A percentile compares a stretch with the other conserved stretches of the same genome.
phyloP scores from a whole-genome alignment of 2,888 invertebrate species.

The Athalia rosae region DNA sequence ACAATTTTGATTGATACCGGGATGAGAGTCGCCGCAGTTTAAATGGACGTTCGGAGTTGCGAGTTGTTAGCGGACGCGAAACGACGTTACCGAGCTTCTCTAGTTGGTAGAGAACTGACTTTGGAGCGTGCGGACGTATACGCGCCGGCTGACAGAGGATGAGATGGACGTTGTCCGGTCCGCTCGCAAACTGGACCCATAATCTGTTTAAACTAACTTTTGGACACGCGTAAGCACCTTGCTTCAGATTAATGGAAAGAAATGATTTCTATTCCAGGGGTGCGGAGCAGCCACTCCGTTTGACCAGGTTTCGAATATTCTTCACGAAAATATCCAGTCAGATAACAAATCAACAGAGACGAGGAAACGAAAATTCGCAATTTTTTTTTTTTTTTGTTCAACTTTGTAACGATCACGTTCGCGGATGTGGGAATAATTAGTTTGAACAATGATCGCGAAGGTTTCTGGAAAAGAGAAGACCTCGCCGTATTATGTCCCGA shows the following conservation, averaged over 20 bases:
- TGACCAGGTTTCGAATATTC: not conserved
- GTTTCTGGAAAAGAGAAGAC: not conserved
- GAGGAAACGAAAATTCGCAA: not conserved
- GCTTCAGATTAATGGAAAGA: constrained; percentile 45
- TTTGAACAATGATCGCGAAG: not conserved
- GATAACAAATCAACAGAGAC: not conserved
- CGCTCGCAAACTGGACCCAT: constrained; percentile 59
- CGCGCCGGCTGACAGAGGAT: not conserved
- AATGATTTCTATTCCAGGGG: constrained; percentile 23
- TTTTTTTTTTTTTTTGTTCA: too few relatives aligned
- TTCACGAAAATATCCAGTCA: not conserved
- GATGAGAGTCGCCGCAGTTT: not conserved
- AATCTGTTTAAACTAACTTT: constrained; percentile 71
- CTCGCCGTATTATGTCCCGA: not conserved
- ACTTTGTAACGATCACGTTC: not conserved
- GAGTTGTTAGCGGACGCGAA: constrained; percentile 60
- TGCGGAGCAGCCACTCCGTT: constrained; percentile 8
- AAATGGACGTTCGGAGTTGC: constrained; percentile 4
- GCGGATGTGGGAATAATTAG: not conserved
- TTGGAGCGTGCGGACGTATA: constrained; percentile 17
- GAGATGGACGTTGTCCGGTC: not conserved
- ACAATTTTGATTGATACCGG: constrained; percentile 8
- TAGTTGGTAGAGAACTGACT: not conserved
- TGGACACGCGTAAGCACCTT: constrained; percentile 37
- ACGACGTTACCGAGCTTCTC: constrained; percentile 63